Evolutionary conservation across 53 echinoderm and acorn worm genomes (phyloP).

Genomic region (Astropecten irregularis): DNA sequence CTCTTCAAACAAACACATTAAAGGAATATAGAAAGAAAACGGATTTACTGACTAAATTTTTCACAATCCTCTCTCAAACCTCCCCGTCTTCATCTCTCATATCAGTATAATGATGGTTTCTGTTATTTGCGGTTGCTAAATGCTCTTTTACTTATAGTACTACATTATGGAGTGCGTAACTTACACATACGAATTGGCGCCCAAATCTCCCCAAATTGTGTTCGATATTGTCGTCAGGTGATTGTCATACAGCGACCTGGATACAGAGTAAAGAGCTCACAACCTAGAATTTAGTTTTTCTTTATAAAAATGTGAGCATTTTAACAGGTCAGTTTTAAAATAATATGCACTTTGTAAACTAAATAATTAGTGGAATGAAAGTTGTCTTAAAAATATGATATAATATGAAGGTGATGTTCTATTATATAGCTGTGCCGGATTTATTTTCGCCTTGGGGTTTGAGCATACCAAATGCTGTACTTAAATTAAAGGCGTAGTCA

Average conservation of each 20-base stretch:
- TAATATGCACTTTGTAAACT: too few relatives aligned
- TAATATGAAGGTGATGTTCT: too few relatives aligned
- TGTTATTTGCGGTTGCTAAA: neutral
- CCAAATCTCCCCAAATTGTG: neutral
- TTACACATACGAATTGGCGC: neutral
- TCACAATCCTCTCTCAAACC: too few relatives aligned
- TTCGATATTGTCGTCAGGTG: neutral
- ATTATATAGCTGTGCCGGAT: too few relatives aligned
- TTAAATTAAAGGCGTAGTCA: too few relatives aligned
- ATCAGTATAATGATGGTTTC: neutral
- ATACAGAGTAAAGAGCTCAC: neutral
- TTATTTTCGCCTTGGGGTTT: too few relatives aligned
- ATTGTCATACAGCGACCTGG: neutral
- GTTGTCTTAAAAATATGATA: too few relatives aligned
- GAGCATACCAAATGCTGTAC: too few relatives aligned
- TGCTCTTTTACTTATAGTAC: neutral
- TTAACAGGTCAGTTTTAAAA: too few relatives aligned
- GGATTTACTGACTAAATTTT: neutral
- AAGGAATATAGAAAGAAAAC: neutral
- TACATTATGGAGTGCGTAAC: neutral
- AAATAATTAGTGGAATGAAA: too few relatives aligned
- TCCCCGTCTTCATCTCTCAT: too few relatives aligned
- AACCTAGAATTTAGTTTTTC: neutral
- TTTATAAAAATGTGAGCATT: too few relatives aligned
- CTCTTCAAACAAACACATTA: neutral